Conservation (phyloP, 64 coral and sea anemone species). For the Pocillopora verrucosa region DNA sequence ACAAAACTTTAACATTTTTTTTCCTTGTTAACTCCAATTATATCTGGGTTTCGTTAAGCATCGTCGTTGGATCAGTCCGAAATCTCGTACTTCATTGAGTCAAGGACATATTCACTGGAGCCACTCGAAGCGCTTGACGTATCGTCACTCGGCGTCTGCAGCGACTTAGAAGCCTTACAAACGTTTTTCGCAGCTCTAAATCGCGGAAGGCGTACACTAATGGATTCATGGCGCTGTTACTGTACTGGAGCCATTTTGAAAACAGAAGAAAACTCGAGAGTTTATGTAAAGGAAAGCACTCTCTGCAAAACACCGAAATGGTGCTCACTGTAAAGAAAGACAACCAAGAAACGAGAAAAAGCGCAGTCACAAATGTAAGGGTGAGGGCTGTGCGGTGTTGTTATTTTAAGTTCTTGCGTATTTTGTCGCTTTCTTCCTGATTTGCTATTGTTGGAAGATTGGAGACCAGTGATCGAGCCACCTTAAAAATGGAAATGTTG, state of each 20-base stretch:
- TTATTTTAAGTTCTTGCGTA: constrained; percentile 33
- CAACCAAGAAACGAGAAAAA: constrained; percentile 58
- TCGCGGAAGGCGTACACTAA: constrained; percentile 61
- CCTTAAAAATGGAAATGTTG: constrained; percentile 57
- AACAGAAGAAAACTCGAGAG: constrained; percentile 10
- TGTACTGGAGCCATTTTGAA: constrained; percentile 64
- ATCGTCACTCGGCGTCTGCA: constrained; percentile 4
- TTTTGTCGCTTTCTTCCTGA: background rate
- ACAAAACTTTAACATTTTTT: background rate
- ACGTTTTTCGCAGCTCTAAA: constrained; percentile 51
- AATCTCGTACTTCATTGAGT: background rate
- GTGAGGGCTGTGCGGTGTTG: constrained; percentile 50
- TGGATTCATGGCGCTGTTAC: constrained; percentile 61
- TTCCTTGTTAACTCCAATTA: background rate
- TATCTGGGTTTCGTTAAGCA: background rate
- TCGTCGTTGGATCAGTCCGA: background rate
- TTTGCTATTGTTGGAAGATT: constrained; percentile 1
- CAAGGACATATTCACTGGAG: background rate
- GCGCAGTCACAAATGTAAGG: constrained; percentile 27
- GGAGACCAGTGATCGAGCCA: constrained; percentile 35
- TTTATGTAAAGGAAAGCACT: background rate
- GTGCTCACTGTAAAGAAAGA: constrained; percentile 45
- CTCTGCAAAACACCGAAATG: constrained; percentile 11
- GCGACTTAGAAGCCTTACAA: constrained; percentile 31
- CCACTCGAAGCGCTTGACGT: background rate